These are phyloP conservation scores for Drosophila rufa DNA, from an alignment of 1,140 invertebrate genomes.

Conservation along the genomic window DNA sequence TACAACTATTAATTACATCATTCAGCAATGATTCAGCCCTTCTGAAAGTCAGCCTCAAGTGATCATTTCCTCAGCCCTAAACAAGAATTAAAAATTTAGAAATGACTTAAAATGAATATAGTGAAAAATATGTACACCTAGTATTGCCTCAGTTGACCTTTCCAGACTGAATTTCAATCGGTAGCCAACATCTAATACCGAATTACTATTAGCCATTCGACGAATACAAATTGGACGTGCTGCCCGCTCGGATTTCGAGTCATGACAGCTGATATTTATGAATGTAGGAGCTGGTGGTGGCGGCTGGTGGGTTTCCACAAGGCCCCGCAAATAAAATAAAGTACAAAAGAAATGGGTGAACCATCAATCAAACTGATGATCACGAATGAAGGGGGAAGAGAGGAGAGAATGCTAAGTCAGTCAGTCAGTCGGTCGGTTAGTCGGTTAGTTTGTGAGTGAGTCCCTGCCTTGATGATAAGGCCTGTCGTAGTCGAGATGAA, in stretches of 20 bases:
- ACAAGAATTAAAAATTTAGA: background rate
- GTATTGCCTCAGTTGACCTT: conserved; percentile 6
- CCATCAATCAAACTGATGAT: conserved; percentile 32
- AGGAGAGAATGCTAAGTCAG: background rate
- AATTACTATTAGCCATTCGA: conserved; percentile 13
- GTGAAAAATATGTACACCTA: background rate
- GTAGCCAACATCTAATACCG: conserved; percentile 3
- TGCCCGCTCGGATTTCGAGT: conserved; percentile 3
- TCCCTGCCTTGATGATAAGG: conserved; percentile 21
- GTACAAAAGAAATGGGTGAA: background rate
- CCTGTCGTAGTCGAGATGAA: conserved; percentile 21
- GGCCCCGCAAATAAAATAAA: background rate
- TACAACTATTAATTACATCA: background rate
- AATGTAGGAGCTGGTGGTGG: conserved; percentile 5
- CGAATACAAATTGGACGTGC: conserved; percentile 35
- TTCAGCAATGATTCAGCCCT: no score
- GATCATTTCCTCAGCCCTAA: background rate
- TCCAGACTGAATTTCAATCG: conserved; percentile 1
- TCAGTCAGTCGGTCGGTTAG: background rate
- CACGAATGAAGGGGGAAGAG: conserved; percentile 15
- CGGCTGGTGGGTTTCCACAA: conserved; percentile 4
- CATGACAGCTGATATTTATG: conserved; percentile 25
- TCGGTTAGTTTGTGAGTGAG: background rate
- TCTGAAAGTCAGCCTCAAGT: background rate
- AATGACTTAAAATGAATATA: background rate